Evolutionary conservation across 2,888 invertebrate genomes (phyloP), one percentile per base, ranked within the genome.

Genomic region (Amiota communis): DNA sequence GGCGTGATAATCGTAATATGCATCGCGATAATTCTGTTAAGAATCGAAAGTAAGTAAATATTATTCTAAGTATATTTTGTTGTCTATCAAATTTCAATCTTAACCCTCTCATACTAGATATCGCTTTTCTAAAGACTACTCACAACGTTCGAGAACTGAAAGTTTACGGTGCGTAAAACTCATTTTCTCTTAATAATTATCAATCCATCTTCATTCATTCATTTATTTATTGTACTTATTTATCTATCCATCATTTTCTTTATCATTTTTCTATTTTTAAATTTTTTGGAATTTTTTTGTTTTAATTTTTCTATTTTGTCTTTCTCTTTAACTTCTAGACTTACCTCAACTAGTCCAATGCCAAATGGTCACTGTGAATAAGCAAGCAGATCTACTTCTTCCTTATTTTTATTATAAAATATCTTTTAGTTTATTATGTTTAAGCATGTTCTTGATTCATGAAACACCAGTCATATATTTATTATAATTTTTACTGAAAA

Each of bases 71-170:
- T 47, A n/a, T 51, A 51, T 8, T 20, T 17, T 61, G 8, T 61
- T 61, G 15, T 23, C 20, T 12, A 36, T 6, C 36, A 36, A 36
- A 36, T 36, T 36, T 36, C 36, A 36, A 36, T 36, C 36, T 36
- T 15, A 23, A 73, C 46, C 65, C 51, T 63, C 23, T 63, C 15
- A n/a, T 36, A 36, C 36, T 36, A 94, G 94, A 74, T 93, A 94
- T 84, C 93, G 93, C 75, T 92, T 93, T 86, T 95, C 94, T 86
- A 95, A 95, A 89, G 95, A 95, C 90, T 96, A 95, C 93, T 96
- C 96, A 51, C 95, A 94, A 15, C 90, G 94, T 78, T 95, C 95
- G 76, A 91, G 95, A 87, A 95, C 95, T 72, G 95, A 95, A 89
- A 95, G 95, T 90, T 93, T 95, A 91, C 93, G 95, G 95, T 95